A percentile compares a stretch with the other conserved stretches of the same genome.
phyloP scores from a whole-genome alignment of 2,888 invertebrate species.

The Caenorhabditis drosophilae region DNA sequence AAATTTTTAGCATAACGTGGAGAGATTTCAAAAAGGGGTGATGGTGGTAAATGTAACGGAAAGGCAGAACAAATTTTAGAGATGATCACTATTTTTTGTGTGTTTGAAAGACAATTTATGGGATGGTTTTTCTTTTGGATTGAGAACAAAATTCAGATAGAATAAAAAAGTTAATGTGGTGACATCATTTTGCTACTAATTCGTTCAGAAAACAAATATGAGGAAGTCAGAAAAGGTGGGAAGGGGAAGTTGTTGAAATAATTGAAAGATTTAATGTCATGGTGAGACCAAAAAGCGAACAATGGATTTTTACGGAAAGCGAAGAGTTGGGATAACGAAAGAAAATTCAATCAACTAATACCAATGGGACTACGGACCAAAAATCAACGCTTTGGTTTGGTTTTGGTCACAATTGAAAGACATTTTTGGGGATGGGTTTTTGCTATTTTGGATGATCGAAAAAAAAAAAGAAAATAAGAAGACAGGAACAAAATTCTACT shows the following conservation, averaged over 20 bases:
- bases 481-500: not conserved
- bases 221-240: not conserved
- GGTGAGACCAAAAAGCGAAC: not conserved
- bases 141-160: too few relatives aligned
- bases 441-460: not conserved
- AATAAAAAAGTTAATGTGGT: too few relatives aligned
- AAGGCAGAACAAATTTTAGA: too few relatives aligned
- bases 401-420: constrained; percentile 6
- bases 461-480: not conserved
- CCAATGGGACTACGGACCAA: not conserved
- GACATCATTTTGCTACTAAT: too few relatives aligned
- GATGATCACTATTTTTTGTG: not conserved
- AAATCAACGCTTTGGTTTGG: too few relatives aligned
- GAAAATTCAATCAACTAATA: not conserved
- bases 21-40: too few relatives aligned
- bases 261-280: not conserved
- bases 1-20: too few relatives aligned
- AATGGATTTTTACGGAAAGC: not conserved
- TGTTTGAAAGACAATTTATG: not conserved
- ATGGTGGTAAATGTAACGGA: too few relatives aligned
- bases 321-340: not conserved
- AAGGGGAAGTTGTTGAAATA: not conserved
- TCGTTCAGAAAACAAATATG: not conserved
- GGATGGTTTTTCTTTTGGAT: too few relatives aligned
- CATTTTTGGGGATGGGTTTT: not conserved